Percentiles rank a stretch among this genome's conserved stretches.
Conservation (phyloP, 2,888 invertebrate species). For the Euplexia lucipara region DNA sequence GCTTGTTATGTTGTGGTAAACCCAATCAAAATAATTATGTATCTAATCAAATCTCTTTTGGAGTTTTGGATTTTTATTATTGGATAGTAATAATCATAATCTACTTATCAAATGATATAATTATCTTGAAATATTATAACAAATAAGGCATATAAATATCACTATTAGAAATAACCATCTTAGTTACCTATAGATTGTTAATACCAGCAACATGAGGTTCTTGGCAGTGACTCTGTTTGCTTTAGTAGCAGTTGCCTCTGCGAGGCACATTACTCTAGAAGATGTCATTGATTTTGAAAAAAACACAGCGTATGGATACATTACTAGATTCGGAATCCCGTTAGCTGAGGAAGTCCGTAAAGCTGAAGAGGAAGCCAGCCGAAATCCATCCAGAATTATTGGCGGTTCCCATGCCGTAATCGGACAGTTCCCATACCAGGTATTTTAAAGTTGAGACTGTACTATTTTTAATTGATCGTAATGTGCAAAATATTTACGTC, state of each 20-base stretch:
- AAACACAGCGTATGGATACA: slow-evolving; percentile 62
- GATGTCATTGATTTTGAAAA: slow-evolving; percentile 51
- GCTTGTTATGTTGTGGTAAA: background rate
- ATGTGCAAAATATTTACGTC: background rate
- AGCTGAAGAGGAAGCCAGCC: slow-evolving; percentile 42
- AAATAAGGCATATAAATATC: slow-evolving; percentile 8
- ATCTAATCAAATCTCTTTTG: slow-evolving; percentile 10
- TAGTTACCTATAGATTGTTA: background rate
- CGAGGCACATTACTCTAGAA: slow-evolving; percentile 41
- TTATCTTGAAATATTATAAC: background rate
- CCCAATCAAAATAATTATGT: background rate
- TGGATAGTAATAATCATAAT: background rate
- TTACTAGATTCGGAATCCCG: slow-evolving; percentile 59
- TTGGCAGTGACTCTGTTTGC: slow-evolving; percentile 44
- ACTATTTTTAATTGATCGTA: background rate
- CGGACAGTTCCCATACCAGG: slow-evolving; percentile 63
- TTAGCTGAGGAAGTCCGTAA: slow-evolving; percentile 58
- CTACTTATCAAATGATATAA: background rate
- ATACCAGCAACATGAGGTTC: slow-evolving; percentile 36
- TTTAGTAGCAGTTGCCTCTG: slow-evolving; percentile 50
- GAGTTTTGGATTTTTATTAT: background rate
- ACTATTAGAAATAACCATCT: background rate
- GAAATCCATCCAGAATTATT: slow-evolving; percentile 55
- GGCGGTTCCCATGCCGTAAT: slow-evolving; percentile 56
- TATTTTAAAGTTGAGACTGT: too few relatives aligned